Conservation (phyloP, 2,888 invertebrate species). For the Allophyes oxyacanthae region DNA sequence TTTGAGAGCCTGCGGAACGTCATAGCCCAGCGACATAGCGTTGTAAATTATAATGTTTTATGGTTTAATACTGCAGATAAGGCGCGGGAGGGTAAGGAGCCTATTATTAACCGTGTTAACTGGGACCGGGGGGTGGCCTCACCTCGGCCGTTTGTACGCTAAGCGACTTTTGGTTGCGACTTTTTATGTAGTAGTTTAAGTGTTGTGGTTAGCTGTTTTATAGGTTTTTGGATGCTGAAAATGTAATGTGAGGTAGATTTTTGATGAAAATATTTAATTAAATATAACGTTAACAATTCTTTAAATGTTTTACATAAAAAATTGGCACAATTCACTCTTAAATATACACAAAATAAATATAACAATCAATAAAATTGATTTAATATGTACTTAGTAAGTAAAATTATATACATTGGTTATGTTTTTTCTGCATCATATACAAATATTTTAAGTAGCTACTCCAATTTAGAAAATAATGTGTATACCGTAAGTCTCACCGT, state of each 20-base stretch:
- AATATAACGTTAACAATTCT: too few relatives aligned
- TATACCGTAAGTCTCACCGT: constrained; percentile 37
- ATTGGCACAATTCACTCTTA: too few relatives aligned
- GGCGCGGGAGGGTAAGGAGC: constrained; percentile 83
- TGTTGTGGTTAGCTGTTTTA: constrained; percentile 29
- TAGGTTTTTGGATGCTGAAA: constrained; percentile 19
- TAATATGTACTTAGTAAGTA: too few relatives aligned
- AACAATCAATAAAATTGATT: too few relatives aligned
- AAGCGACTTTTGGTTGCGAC: constrained; percentile 53
- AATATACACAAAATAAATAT: too few relatives aligned
- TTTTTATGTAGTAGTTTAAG: constrained; percentile 43
- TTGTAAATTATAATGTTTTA: constrained; percentile 89
- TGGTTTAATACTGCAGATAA: constrained; percentile 89
- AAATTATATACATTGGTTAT: too few relatives aligned
- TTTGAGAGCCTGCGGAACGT: constrained; percentile 80
- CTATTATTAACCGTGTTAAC: constrained; percentile 87
- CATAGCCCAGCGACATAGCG: constrained; percentile 81
- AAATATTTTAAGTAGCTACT: background rate
- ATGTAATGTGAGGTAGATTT: constrained; percentile 12
- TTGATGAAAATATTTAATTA: too few relatives aligned
- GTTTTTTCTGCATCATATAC: background rate
- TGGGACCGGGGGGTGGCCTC: constrained; percentile 61
- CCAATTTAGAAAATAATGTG: constrained; percentile 33
- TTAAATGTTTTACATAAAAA: too few relatives aligned
- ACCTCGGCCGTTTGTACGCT: constrained; percentile 49